phyloP scores from a whole-genome alignment of 2,888 invertebrate species.

The Heteromyza rotundicornis region DNA sequence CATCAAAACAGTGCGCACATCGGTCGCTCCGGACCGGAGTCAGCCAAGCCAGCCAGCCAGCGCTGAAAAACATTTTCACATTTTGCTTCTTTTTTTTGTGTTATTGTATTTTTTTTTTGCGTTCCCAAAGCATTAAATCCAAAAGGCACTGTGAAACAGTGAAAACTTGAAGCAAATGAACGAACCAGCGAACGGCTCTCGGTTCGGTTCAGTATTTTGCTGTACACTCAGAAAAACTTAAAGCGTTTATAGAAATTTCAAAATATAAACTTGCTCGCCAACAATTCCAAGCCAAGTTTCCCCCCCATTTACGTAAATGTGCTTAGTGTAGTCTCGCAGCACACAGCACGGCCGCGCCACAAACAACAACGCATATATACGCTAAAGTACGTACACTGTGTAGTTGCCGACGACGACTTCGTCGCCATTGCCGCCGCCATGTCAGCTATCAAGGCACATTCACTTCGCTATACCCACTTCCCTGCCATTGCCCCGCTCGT shows the following conservation, averaged over 20 bases:
- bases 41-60: conserved; percentile 27
- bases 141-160: conserved; percentile 6
- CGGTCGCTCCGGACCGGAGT: conserved; percentile 9
- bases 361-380: conserved; percentile 33
- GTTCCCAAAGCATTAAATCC: conserved; percentile 40
- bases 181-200: no score
- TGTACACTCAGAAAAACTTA: not conserved
- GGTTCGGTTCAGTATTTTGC: not conserved
- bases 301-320: no score
- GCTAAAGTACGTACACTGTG: conserved; percentile 9
- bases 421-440: conserved; percentile 34
- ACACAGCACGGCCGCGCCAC: conserved; percentile 47
- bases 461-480: conserved; percentile 34
- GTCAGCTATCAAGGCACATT: conserved; percentile 41
- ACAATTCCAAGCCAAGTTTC: no score
- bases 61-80: conserved; percentile 30
- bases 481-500: conserved; percentile 17
- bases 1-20: conserved; percentile 13
- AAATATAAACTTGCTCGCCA: no score
- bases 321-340: no score
- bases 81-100: no score
- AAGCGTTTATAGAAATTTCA: not conserved
- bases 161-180: not conserved
- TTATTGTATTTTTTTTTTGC: no score
- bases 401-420: conserved; percentile 3